A percentile compares a stretch with the other conserved stretches of the same genome.
phyloP scores from a whole-genome alignment of 1,140 invertebrate species.

The Drosophila azteca region DNA sequence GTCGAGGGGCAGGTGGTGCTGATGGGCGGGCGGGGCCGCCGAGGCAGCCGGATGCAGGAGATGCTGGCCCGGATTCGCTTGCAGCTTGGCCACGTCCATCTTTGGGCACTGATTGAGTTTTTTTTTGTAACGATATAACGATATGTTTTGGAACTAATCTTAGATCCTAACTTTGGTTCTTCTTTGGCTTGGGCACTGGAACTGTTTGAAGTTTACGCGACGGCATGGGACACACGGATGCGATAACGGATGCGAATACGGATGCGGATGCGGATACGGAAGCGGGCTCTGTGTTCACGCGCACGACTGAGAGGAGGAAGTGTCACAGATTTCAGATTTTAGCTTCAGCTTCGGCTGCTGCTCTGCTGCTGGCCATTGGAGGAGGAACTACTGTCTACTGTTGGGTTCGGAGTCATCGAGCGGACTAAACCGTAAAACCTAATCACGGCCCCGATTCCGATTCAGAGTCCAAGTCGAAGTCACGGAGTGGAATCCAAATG shows the following conservation, averaged over 20 bases:
- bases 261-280: conserved; percentile 43
- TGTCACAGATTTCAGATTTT: conserved; percentile 59
- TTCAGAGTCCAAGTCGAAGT: no score
- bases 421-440: conserved; percentile 83
- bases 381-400: conserved; percentile 43
- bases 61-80: conserved; percentile 64
- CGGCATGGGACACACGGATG: conserved; percentile 37
- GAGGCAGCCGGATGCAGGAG: conserved; percentile 53
- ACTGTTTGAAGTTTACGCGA: conserved; percentile 34
- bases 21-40: conserved; percentile 66
- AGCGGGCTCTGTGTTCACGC: background rate
- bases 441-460: conserved; percentile 68
- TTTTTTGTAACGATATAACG: conserved; percentile 12
- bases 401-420: conserved; percentile 78
- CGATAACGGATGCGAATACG: conserved; percentile 9
- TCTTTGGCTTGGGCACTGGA: conserved; percentile 39
- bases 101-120: conserved; percentile 27
- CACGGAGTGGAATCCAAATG: conserved; percentile 13
- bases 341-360: conserved; percentile 42
- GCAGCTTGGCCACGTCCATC: conserved; percentile 78
- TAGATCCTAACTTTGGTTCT: conserved; percentile 10
- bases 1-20: conserved; percentile 75
- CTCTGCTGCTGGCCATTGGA: conserved; percentile 27
- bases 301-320: conserved; percentile 10
- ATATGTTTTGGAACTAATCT: conserved; percentile 21